These are phyloP conservation scores for Campylomormyrus tamandua DNA, from an alignment of 2,113 vertebrate genomes.

Conservation along the genomic window DNA sequence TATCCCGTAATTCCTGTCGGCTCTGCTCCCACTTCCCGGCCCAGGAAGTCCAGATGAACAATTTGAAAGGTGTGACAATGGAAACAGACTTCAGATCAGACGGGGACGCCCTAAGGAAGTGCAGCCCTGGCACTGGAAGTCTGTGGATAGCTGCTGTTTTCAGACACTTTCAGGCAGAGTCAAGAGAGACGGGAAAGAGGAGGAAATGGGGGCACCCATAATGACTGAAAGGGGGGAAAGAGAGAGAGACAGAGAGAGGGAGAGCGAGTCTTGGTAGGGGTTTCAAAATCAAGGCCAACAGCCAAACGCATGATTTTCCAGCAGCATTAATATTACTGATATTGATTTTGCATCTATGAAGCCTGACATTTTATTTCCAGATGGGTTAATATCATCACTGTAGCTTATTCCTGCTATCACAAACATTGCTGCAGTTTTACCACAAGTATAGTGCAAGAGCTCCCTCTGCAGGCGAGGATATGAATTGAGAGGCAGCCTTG, in stretches of 20 bases:
- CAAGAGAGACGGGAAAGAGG: not conserved
- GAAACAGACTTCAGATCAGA: not conserved
- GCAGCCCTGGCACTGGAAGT: not conserved
- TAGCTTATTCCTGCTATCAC: not conserved
- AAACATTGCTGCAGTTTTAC: not conserved
- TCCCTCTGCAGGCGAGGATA: conserved; percentile 37
- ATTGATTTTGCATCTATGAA: not conserved
- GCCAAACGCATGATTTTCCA: not conserved
- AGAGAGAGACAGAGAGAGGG: not conserved
- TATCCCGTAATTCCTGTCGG: not conserved
- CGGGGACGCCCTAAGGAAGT: not conserved
- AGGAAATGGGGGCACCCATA: conserved; percentile 3
- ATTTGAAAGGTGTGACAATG: not conserved
- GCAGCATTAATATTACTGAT: not conserved
- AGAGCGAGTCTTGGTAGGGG: not conserved
- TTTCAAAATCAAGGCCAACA: not conserved
- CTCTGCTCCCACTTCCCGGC: not conserved
- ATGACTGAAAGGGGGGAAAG: not conserved
- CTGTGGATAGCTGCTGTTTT: not conserved
- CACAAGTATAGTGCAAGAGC: not conserved
- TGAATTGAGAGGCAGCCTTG: not conserved
- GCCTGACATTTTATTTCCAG: not conserved
- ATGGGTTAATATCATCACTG: not conserved
- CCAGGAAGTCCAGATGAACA: not conserved
- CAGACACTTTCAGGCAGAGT: too few species aligned